Evolutionary conservation across 2,888 invertebrate species (phyloP).

Genomic region (Aporophyla lueneburgensis): DNA sequence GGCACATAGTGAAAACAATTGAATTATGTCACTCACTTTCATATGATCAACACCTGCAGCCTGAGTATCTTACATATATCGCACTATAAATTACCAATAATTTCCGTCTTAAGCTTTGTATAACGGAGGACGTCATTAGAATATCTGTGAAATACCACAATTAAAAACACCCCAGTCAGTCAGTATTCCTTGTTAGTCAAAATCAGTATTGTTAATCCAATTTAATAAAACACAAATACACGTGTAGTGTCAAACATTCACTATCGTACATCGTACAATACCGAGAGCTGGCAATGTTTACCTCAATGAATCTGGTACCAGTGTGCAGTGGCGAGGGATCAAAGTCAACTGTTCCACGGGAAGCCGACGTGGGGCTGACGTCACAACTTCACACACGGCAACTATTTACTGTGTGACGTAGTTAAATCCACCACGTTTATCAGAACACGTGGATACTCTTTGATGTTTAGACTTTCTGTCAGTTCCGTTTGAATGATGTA

Average conservation of each 20-base stretch:
- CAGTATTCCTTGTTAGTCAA: background rate
- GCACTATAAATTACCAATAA: background rate
- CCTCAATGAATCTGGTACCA: conserved; percentile 34
- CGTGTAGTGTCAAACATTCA: conserved; percentile 6
- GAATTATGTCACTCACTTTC: background rate
- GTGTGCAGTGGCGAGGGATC: conserved; percentile 32
- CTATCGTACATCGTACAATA: background rate
- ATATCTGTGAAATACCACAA: background rate
- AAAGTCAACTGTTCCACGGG: conserved; percentile 36
- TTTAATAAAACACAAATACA: conserved; percentile 3
- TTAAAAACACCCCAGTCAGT: background rate
- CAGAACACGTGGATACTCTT: background rate
- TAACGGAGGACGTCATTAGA: background rate
- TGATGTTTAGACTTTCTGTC: background rate
- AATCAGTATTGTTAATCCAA: background rate
- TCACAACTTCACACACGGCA: conserved; percentile 7
- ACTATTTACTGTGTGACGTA: conserved; percentile 20
- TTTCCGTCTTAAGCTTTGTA: background rate
- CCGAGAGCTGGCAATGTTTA: conserved; percentile 43
- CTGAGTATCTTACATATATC: too few relatives aligned
- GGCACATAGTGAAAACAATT: background rate
- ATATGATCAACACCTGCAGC: background rate
- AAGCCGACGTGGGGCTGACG: conserved; percentile 11
- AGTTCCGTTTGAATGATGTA: background rate
- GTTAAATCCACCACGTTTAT: background rate